Evolutionary conservation across 2,113 vertebrate species (phyloP), one percentile per base, ranked within the genome.

Genomic region (Salvelinus sp.): DNA sequence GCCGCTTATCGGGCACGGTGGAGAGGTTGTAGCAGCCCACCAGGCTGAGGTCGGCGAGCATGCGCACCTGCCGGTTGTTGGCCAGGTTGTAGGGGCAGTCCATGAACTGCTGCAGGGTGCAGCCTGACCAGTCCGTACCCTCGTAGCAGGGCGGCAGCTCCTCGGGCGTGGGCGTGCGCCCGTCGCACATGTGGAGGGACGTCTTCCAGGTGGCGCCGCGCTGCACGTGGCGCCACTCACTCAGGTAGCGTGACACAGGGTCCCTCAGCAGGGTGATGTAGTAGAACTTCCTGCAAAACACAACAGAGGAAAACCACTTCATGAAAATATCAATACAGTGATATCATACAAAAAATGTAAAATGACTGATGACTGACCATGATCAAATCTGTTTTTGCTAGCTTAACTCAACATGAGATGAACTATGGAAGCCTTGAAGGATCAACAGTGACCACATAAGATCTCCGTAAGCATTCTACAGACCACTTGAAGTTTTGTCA

Each of bases 1-100:
- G 93, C 90, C 96, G 95, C 92, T 95, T 96, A 91, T 99, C 97
- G 0, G 96, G 95, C 64, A 98, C 95, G 72, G 98, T 98, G 60
- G 97, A 99, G 95, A 98, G 96, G 90, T 99, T 99, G 92, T 99
- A 99, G 94, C 97, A 99, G 91, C 98, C 97, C 81, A 99, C 98
- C 10, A 99, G 91, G 91, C 96, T 99, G 87, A 99, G 87, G 90
- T 99, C 98, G 0, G 98, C 98, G 83, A 99, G 87, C 98, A 99
- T 99, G 73, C 98, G 95, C 73, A 98, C 97, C 82, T 99, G 98
- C 78, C 97, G 96, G 92, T 99, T 99, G 92, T 96, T 99, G 89
- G 98, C 98, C 93, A 99, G 83, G 78, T 99, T 99, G 80, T 99
- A 99, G 0, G 98, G 98, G 90, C 98, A 99, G 78, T 98, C 97